Evolutionary conservation across 1,140 invertebrate species (phyloP).

Genomic region (Drosophila orosa): DNA sequence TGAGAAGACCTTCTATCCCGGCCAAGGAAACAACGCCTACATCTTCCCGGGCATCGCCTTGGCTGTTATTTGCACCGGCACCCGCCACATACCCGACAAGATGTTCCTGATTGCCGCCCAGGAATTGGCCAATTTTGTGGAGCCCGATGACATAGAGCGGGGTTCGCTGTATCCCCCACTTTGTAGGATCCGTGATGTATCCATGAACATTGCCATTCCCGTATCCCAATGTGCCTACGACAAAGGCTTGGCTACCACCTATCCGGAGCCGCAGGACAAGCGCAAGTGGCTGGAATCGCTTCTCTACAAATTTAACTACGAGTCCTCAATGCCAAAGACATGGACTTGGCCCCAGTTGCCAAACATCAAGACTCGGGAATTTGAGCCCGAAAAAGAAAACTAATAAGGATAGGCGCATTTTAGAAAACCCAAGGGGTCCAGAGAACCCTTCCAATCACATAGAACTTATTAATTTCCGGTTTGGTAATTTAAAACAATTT

Average conservation of each 20-base stretch:
- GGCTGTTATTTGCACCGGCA: conserved; percentile 93
- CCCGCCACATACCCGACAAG: conserved; percentile 94
- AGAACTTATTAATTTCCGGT: not conserved
- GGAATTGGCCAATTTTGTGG: conserved; percentile 92
- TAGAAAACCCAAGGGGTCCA: not conserved
- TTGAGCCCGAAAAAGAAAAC: conserved; percentile 36
- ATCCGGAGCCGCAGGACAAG: conserved; percentile 92
- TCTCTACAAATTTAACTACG: conserved; percentile 92
- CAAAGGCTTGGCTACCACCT: conserved; percentile 91
- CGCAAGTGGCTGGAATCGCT: conserved; percentile 89
- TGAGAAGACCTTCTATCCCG: conserved; percentile 93
- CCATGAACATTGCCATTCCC: conserved; percentile 93
- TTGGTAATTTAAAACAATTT: not conserved
- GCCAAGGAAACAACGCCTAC: conserved; percentile 98
- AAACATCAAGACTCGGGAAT: conserved; percentile 79
- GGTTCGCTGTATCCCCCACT: conserved; percentile 98
- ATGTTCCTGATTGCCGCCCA: conserved; percentile 96
- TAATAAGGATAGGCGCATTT: not conserved
- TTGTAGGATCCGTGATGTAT: conserved; percentile 93
- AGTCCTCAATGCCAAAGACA: conserved; percentile 90
- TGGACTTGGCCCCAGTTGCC: conserved; percentile 88
- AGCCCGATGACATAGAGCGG: conserved; percentile 90
- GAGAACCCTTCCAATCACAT: not conserved
- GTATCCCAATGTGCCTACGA: conserved; percentile 95
- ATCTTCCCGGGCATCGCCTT: conserved; percentile 96